phyloP scores from a whole-genome alignment of 2,797 vertebrate genomes.

The Acipenser oxyrinchus region DNA sequence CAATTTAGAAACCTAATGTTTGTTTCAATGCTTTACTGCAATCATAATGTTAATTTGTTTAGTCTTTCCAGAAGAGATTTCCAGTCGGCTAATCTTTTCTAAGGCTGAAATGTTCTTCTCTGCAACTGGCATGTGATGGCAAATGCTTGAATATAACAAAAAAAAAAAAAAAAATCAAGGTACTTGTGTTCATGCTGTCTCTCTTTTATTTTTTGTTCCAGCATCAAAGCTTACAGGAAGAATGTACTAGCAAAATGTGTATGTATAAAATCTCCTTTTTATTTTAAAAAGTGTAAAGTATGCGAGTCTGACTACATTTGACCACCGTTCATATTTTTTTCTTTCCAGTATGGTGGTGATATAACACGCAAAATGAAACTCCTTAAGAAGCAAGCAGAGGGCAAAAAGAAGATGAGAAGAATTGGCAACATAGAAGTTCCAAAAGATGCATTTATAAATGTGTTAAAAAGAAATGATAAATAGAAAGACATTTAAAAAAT shows the following conservation, averaged over 20 bases:
- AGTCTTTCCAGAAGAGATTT: too few relatives aligned
- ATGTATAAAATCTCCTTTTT: conserved; percentile 45
- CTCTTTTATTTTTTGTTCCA: conserved; percentile 47
- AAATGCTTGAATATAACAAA: too few relatives aligned
- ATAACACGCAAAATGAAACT: conserved; percentile 91
- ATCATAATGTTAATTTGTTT: too few relatives aligned
- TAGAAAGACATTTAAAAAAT: conserved; percentile 19
- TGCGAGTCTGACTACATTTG: background rate
- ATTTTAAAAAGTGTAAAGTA: background rate
- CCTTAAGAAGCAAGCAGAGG: conserved; percentile 86
- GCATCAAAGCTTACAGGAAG: conserved; percentile 88
- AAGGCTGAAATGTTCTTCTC: too few relatives aligned
- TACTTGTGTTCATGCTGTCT: conserved; percentile 6
- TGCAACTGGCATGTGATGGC: too few relatives aligned
- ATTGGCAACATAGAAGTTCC: conserved; percentile 86
- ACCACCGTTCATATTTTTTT: conserved; percentile 12
- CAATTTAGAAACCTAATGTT: too few relatives aligned
- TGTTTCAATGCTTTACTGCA: too few relatives aligned
- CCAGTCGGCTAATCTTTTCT: too few relatives aligned
- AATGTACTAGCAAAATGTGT: conserved; percentile 97
- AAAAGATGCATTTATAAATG: conserved; percentile 83
- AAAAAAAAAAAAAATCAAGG: too few relatives aligned
- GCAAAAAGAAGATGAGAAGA: conserved; percentile 86
- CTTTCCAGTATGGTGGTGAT: conserved; percentile 67
- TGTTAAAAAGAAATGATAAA: conserved; percentile 68